A percentile compares a stretch with the other conserved stretches of the same genome.
These are phyloP conservation scores for Elymnias hypermnestra DNA, from an alignment of 1,140 invertebrate genomes.

Conservation along the genomic window DNA sequence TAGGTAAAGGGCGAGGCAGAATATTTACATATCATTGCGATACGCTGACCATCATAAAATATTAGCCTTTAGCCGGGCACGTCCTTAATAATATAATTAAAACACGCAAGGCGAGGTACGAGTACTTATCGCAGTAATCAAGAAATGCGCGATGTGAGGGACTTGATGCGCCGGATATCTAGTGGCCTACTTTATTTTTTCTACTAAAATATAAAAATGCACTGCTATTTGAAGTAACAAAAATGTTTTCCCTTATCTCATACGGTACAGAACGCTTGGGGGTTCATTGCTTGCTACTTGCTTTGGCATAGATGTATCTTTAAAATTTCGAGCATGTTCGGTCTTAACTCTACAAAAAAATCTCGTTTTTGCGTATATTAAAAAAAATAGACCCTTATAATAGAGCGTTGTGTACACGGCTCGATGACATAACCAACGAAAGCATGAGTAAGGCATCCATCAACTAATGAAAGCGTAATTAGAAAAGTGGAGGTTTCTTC, in stretches of 20 bases:
- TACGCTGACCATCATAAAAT: constrained; percentile 66
- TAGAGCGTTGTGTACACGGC: constrained; percentile 5
- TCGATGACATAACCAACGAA: constrained; percentile 20
- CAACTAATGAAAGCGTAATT: constrained; percentile 73
- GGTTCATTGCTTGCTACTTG: constrained; percentile 16
- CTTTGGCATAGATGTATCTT: constrained; percentile 19
- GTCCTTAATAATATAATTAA: constrained; percentile 74
- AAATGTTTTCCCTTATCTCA: constrained; percentile 10
- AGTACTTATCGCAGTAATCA: constrained; percentile 61
- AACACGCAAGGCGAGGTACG: constrained; percentile 69
- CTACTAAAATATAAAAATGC: constrained; percentile 24
- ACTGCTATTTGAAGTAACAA: constrained; percentile 19
- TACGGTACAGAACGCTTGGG: constrained; percentile 20
- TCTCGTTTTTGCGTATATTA: constrained; percentile 2
- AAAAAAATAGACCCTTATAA: background rate
- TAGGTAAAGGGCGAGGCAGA: constrained; percentile 53
- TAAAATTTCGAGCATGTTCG: constrained; percentile 11
- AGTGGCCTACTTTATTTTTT: constrained; percentile 30
- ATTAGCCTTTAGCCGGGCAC: constrained; percentile 61
- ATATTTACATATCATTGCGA: constrained; percentile 75
- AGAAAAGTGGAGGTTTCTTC: constrained; percentile 70
- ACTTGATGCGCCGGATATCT: constrained; percentile 28
- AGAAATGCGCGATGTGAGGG: constrained; percentile 39
- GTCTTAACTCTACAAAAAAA: constrained; percentile 10
- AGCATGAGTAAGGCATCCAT: constrained; percentile 51